Evolutionary conservation across 2,797 vertebrate genomes (phyloP).

Genomic region (Muscicapa comitata): DNA sequence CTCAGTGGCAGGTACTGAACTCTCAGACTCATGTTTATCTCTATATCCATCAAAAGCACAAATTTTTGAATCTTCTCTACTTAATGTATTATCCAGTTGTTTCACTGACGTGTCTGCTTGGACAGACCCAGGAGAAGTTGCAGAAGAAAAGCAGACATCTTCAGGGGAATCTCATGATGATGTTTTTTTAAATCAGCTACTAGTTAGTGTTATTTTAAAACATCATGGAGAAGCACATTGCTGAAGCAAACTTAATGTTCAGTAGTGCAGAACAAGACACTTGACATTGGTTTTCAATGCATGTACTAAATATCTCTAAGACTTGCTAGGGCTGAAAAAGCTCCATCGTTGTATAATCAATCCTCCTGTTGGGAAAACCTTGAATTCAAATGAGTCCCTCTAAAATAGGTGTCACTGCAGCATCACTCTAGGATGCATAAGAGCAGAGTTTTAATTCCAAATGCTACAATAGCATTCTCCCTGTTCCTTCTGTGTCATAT

Average conservation of each 20-base stretch:
- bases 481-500: background rate
- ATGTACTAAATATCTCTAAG: background rate
- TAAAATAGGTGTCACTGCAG: background rate
- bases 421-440: background rate
- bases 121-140: background rate
- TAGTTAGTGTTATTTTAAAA: background rate
- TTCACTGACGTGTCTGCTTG: background rate
- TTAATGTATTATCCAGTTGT: background rate
- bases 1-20: background rate
- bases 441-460: background rate
- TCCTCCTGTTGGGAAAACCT: background rate
- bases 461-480: background rate
- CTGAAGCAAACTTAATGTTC: background rate
- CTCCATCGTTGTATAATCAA: background rate
- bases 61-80: background rate
- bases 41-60: background rate
- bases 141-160: background rate
- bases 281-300: background rate
- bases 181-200: background rate
- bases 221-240: background rate
- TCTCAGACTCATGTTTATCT: background rate
- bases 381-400: background rate
- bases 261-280: background rate
- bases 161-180: background rate
- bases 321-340: background rate